phyloP scores from a whole-genome alignment of 2,797 vertebrate species.

The Taeniopygia guttata region DNA sequence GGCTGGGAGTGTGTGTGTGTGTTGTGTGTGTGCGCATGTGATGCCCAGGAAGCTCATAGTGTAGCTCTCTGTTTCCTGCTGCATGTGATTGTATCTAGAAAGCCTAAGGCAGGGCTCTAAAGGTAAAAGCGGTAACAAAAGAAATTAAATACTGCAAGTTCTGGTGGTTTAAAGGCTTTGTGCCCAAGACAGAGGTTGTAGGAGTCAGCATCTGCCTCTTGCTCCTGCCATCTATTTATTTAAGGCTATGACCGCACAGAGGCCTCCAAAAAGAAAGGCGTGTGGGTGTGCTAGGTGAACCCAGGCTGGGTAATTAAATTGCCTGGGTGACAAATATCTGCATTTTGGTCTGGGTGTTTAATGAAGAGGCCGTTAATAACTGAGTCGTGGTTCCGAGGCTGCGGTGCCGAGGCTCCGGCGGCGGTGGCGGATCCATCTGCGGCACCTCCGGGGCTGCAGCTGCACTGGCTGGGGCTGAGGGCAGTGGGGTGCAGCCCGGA shows the following conservation, averaged over 20 bases:
- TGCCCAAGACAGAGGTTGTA: neutral
- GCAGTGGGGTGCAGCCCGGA: neutral
- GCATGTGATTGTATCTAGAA: constrained; percentile 46
- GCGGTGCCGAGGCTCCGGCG: neutral
- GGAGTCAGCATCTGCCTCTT: constrained; percentile 16
- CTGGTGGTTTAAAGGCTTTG: constrained; percentile 23
- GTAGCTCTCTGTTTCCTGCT: constrained; percentile 32
- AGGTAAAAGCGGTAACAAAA: constrained; percentile 44
- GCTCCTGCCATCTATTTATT: constrained; percentile 14
- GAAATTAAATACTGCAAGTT: constrained; percentile 12
- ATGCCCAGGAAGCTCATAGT: constrained; percentile 53
- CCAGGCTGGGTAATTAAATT: neutral
- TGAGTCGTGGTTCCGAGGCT: accelerated
- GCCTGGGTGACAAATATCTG: neutral
- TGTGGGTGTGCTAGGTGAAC: constrained; percentile 30
- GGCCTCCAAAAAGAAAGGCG: neutral
- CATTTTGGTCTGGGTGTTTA: neutral
- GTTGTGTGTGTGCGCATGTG: neutral
- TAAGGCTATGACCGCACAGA: neutral
- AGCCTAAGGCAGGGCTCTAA: constrained; percentile 47
- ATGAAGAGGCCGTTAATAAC: neutral
- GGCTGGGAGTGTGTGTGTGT: neutral
- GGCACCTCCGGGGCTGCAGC: neutral
- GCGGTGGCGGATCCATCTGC: neutral
- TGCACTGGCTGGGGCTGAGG: neutral